Evolutionary conservation across 1,140 invertebrate genomes (phyloP).

Genomic region (Brachionus sp.): DNA sequence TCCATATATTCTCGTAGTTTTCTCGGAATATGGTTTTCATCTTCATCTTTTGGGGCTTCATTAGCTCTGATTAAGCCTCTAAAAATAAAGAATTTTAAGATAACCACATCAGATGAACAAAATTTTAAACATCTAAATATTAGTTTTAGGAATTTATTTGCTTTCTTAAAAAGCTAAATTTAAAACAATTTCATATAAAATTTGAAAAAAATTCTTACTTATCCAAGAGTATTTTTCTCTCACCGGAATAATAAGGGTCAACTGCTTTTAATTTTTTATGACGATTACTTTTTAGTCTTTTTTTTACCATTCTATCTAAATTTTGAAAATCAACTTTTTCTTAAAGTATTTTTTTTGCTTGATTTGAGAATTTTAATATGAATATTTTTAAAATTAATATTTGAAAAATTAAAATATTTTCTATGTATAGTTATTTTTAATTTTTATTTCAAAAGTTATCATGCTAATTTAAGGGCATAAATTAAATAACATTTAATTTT

Average conservation of each 20-base stretch:
- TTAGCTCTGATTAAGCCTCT: constrained; percentile 30
- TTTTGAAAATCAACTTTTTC: neutral
- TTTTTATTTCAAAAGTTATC: no score
- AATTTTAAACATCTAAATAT: no score
- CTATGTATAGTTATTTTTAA: no score
- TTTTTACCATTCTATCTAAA: constrained; percentile 51
- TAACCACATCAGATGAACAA: neutral
- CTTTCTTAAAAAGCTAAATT: neutral
- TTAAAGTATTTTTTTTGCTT: neutral
- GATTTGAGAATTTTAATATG: neutral
- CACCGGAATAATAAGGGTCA: constrained; percentile 49
- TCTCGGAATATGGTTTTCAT: neutral
- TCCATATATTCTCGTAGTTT: constrained; percentile 32
- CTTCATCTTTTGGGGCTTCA: constrained; percentile 25
- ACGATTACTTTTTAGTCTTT: constrained; percentile 52
- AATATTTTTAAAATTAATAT: neutral
- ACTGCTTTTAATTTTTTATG: constrained; percentile 52
- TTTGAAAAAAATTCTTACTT: neutral
- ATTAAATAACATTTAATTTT: no score
- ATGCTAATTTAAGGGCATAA: no score
- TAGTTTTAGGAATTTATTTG: neutral
- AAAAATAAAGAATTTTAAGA: neutral
- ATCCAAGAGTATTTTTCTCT: constrained; percentile 47
- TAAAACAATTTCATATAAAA: neutral
- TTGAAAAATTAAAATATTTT: no score